Percentiles rank a stretch among this genome's conserved stretches.
Evolutionary conservation across 2,797 vertebrate species (phyloP).

Genomic region (Delichon dasypus): DNA sequence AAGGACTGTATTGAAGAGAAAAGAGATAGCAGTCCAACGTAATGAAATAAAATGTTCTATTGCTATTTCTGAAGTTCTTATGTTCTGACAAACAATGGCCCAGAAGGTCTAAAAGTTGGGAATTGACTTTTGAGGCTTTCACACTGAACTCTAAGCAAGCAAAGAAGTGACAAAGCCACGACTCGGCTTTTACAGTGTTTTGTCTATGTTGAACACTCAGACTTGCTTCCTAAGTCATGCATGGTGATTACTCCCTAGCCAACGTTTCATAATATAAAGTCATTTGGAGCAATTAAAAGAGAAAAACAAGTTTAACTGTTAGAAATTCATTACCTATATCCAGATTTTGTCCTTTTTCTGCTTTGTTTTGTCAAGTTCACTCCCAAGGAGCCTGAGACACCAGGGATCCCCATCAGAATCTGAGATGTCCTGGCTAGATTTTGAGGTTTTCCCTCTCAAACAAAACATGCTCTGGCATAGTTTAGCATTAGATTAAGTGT

Average conservation of each 20-base stretch:
- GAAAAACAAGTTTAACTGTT: not conserved
- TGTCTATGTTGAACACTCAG: not conserved
- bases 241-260: not conserved
- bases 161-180: not conserved
- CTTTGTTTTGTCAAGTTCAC: not conserved
- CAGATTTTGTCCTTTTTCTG: not conserved
- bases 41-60: not conserved
- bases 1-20: not conserved
- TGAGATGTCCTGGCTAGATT: not conserved
- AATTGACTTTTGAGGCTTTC: not conserved
- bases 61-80: not conserved
- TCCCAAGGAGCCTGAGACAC: not conserved
- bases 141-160: not conserved
- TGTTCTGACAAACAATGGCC: not conserved
- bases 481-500: not conserved
- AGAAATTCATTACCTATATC: not conserved
- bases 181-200: not conserved
- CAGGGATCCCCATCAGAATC: not conserved
- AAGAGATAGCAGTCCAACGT: not conserved
- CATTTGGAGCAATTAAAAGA: not conserved
- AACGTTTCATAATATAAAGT: not conserved
- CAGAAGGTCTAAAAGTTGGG: not conserved
- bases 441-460: not conserved
- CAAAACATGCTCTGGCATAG: not conserved
- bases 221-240: not conserved